Evolutionary conservation across 2,113 vertebrate species (phyloP).

Genomic region (Macaca mulatta): DNA sequence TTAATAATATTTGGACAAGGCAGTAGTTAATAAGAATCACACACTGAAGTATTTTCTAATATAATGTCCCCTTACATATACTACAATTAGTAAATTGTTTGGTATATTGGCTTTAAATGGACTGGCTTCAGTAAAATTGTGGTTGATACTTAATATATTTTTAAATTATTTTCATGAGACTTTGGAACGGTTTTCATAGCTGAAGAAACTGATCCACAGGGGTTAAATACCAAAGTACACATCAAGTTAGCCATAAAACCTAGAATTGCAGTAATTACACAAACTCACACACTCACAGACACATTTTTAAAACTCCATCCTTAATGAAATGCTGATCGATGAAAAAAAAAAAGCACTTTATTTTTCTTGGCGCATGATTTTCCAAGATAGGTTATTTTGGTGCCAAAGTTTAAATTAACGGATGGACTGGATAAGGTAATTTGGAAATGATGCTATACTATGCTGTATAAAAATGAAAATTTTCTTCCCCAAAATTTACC

Average conservation of each 20-base stretch:
- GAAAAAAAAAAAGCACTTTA: background rate
- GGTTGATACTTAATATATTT: conserved; percentile 37
- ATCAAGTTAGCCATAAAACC: background rate
- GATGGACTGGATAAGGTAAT: background rate
- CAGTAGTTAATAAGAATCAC: conserved; percentile 58
- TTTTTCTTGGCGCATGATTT: conserved; percentile 27
- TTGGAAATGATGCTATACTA: background rate
- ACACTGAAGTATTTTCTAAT: conserved; percentile 28
- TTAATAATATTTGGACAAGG: conserved; percentile 45
- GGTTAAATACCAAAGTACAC: background rate
- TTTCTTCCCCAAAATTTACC: conserved; percentile 28
- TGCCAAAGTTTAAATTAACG: conserved; percentile 37
- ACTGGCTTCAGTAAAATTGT: conserved; percentile 25
- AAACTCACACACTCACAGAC: background rate
- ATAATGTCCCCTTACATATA: background rate
- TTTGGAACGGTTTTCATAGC: conserved; percentile 14
- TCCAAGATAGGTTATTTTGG: background rate
- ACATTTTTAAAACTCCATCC: background rate
- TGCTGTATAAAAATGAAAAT: background rate
- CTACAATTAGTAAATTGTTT: conserved; percentile 14
- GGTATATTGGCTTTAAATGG: background rate
- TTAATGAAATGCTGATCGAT: conserved; percentile 32
- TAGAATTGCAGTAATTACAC: background rate
- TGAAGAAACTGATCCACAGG: conserved; percentile 29
- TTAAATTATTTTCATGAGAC: conserved; percentile 28